Conservation (phyloP, 2,797 vertebrate genomes). For the Amblyopsis hoosieri region DNA sequence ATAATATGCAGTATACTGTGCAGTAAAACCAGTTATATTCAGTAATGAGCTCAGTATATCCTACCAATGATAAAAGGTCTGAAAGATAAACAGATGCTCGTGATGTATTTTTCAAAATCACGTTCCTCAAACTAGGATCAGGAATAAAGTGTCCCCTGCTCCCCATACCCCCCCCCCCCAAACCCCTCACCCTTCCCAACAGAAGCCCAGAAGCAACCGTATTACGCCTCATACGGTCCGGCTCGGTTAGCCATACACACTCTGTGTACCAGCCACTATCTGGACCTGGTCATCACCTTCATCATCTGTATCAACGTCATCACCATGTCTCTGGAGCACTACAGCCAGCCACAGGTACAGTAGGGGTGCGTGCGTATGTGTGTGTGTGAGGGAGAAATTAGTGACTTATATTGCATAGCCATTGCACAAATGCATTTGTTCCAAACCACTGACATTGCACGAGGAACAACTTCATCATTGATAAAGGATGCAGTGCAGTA, state of each 20-base stretch:
- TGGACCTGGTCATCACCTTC: conserved; percentile 96
- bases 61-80: too few relatives aligned
- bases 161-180: neutral
- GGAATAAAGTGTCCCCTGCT: neutral
- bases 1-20: too few relatives aligned
- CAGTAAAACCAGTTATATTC: too few relatives aligned
- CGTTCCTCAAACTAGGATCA: too few relatives aligned
- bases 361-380: neutral
- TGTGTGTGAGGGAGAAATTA: neutral
- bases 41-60: too few relatives aligned
- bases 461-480: too few relatives aligned
- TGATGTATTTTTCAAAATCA: too few relatives aligned
- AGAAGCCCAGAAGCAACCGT: conserved; percentile 96
- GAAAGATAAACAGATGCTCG: too few relatives aligned
- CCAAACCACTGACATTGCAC: too few relatives aligned
- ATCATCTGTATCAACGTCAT: conserved; percentile 97
- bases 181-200: neutral
- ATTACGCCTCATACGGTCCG: conserved; percentile 89
- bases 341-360: conserved; percentile 89
- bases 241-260: conserved; percentile 91
- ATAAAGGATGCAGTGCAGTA: too few relatives aligned
- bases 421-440: too few relatives aligned
- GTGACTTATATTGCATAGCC: neutral
- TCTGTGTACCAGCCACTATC: conserved; percentile 94
- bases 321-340: conserved; percentile 98